phyloP scores from a whole-genome alignment of 2,888 invertebrate species.

The Digitonthophagus gazella region DNA sequence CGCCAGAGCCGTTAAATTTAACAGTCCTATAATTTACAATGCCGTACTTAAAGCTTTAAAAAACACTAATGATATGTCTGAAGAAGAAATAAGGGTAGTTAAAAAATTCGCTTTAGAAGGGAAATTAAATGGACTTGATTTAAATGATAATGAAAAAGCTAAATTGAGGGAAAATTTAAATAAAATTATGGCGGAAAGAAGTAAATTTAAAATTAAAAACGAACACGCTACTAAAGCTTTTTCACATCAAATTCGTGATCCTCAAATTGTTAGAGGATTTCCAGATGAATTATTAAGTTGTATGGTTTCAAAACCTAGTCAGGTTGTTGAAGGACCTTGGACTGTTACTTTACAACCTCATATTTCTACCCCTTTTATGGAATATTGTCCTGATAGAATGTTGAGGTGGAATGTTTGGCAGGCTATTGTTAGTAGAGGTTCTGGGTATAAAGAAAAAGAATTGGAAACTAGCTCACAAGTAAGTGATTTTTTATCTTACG shows the following conservation, averaged over 20 bases:
- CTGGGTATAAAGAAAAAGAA: constrained; percentile 62
- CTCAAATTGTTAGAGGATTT: constrained; percentile 67
- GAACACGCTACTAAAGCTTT: constrained; percentile 66
- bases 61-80: constrained; percentile 43
- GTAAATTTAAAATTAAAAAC: constrained; percentile 66
- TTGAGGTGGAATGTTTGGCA: constrained; percentile 85
- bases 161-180: constrained; percentile 57
- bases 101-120: constrained; percentile 81
- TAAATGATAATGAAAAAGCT: constrained; percentile 56
- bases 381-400: constrained; percentile 78
- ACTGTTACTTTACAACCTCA: constrained; percentile 72
- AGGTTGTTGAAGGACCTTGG: constrained; percentile 77
- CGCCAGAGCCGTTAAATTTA: constrained; percentile 73
- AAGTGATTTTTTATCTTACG: constrained; percentile 1
- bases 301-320: constrained; percentile 62
- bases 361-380: constrained; percentile 72
- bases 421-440: constrained; percentile 70
- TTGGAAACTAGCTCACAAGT: constrained; percentile 67
- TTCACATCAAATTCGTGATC: constrained; percentile 65
- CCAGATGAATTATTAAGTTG: constrained; percentile 66
- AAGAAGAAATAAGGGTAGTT: constrained; percentile 69
- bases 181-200: constrained; percentile 59
- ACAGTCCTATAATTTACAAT: constrained; percentile 67
- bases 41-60: constrained; percentile 59
- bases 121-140: constrained; percentile 75